A percentile compares a stretch with the other conserved stretches of the same genome.
Evolutionary conservation across 2,888 invertebrate genomes (phyloP).

Genomic region (Brachyptera putata): DNA sequence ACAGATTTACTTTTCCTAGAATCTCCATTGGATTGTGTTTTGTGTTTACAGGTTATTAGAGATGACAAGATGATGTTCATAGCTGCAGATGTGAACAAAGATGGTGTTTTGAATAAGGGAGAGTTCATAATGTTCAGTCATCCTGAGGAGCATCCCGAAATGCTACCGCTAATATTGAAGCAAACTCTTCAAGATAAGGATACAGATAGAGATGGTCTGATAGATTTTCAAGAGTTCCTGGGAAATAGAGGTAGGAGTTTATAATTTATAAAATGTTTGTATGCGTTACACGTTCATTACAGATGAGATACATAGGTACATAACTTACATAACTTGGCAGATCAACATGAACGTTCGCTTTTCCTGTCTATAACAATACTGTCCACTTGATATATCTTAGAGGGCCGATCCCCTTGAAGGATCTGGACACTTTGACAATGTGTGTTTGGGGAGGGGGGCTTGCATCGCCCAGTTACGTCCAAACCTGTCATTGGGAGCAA

Average conservation of each 20-base stretch:
- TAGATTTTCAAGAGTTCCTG: conserved; percentile 82
- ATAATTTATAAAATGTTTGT: conserved; percentile 17
- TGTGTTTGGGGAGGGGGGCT: too few species aligned
- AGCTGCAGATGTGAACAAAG: conserved; percentile 77
- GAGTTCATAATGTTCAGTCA: conserved; percentile 89
- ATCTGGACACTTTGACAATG: too few species aligned
- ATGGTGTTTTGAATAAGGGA: conserved; percentile 65
- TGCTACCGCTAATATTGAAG: conserved; percentile 73
- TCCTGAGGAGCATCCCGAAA: conserved; percentile 87
- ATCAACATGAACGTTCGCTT: neutral
- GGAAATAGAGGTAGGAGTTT: conserved; percentile 61
- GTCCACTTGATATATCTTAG: too few species aligned
- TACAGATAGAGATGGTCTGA: conserved; percentile 71
- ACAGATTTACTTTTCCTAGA: too few species aligned
- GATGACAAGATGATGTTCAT: conserved; percentile 86
- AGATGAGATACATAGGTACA: neutral
- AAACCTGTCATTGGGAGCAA: too few species aligned
- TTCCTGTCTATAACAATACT: too few species aligned
- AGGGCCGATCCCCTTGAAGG: too few species aligned
- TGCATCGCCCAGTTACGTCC: too few species aligned
- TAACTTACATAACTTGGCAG: neutral
- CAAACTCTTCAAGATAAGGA: conserved; percentile 87
- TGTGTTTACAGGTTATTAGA: conserved; percentile 52
- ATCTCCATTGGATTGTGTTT: too few species aligned
- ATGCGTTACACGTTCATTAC: neutral